Percentiles rank a stretch among this genome's conserved stretches.
Conservation (phyloP, 2,888 invertebrate species). For the Catocala fraxini region DNA sequence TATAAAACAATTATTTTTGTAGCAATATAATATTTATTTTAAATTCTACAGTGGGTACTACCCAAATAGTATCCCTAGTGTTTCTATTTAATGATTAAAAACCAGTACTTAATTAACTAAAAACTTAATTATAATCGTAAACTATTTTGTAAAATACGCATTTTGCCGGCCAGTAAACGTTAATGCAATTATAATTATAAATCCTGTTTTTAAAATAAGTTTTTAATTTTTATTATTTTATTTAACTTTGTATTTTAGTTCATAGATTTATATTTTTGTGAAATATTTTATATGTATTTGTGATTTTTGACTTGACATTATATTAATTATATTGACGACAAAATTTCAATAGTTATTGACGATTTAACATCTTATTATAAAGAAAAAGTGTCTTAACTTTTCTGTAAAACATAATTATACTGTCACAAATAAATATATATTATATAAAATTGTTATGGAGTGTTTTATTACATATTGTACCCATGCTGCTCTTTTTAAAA, state of each 20-base stretch:
- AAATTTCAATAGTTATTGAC: no score
- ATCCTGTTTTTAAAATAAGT: conserved; percentile 19
- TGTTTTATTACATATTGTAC: not conserved
- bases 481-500: no score
- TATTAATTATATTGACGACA: no score
- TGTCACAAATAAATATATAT: not conserved
- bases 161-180: conserved; percentile 76
- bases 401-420: no score
- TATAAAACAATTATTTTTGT: no score
- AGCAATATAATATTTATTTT: not conserved
- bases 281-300: conserved; percentile 13
- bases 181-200: conserved; percentile 50
- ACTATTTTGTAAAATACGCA: conserved; percentile 54
- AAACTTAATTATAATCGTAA: conserved; percentile 18
- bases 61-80: not conserved
- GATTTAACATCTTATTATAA: no score
- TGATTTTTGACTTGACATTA: no score
- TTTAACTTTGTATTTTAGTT: conserved; percentile 20
- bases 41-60: not conserved
- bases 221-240: conserved; percentile 46
- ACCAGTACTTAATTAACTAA: conserved; percentile 27
- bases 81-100: conserved; percentile 8
- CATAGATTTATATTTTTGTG: conserved; percentile 25
- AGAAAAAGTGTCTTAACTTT: no score
- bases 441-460: not conserved